Percentiles rank a stretch among this genome's conserved stretches.
Evolutionary conservation across 2,797 vertebrate genomes (phyloP).

Genomic region (Gila robusta): DNA sequence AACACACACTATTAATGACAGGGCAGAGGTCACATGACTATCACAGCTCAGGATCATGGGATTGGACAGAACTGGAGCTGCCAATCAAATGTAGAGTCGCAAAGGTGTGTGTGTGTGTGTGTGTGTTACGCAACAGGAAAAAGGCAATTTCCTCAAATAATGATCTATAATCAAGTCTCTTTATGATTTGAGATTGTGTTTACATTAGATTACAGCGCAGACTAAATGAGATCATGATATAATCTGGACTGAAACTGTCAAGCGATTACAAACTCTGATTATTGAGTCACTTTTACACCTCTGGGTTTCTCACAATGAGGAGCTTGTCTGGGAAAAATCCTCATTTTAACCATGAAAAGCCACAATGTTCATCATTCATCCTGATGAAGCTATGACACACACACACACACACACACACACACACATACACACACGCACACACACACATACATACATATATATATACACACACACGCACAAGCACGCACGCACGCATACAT

Average conservation of each 20-base stretch:
- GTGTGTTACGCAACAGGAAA: not conserved
- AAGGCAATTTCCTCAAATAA: not conserved
- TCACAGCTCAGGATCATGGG: slow-evolving; percentile 38
- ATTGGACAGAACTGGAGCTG: slow-evolving; percentile 64
- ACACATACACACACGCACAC: too few species aligned
- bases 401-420: not conserved
- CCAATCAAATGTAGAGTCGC: not conserved
- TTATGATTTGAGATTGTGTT: not conserved
- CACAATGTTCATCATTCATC: not conserved
- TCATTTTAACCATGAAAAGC: not conserved
- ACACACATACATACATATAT: too few species aligned
- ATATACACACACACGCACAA: too few species aligned
- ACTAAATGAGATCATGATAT: not conserved
- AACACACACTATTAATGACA: slow-evolving; percentile 68
- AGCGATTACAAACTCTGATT: too few species aligned
- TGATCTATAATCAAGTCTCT: not conserved
- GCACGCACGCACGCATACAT: too few species aligned
- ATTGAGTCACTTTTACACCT: too few species aligned
- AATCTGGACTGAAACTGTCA: not conserved
- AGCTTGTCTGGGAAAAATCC: not conserved
- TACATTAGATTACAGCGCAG: not conserved
- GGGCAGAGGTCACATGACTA: slow-evolving; percentile 65
- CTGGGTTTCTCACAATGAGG: not conserved
- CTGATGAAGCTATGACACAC: not conserved
- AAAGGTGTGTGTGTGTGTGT: not conserved